Evolutionary conservation across 2,888 invertebrate species (phyloP).

Genomic region (Phalera bucephala): DNA sequence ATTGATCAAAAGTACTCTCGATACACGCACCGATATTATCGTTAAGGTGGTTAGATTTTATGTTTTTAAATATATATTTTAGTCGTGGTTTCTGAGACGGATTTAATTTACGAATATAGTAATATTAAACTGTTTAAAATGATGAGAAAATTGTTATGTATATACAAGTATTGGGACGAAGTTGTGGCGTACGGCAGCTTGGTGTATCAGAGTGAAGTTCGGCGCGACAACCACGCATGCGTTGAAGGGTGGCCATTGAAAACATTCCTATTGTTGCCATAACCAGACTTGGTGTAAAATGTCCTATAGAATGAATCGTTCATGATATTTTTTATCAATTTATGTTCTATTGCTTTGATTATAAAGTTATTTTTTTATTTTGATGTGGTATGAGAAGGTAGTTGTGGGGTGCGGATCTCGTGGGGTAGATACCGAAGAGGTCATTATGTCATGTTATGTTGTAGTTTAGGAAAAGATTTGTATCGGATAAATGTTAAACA

Average conservation of each 20-base stretch:
- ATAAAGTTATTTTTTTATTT: slow-evolving; percentile 56
- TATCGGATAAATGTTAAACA: slow-evolving; percentile 26
- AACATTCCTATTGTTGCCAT: slow-evolving; percentile 70
- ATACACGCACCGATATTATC: slow-evolving; percentile 16
- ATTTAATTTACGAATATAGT: slow-evolving; percentile 64
- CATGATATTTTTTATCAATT: slow-evolving; percentile 35
- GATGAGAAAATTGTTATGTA: slow-evolving; percentile 71
- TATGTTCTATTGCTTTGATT: slow-evolving; percentile 36
- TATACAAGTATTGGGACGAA: slow-evolving; percentile 72
- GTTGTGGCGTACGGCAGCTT: slow-evolving; percentile 70
- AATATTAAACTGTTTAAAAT: slow-evolving; percentile 58
- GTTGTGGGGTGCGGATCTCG: slow-evolving; percentile 34
- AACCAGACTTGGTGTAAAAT: slow-evolving; percentile 55
- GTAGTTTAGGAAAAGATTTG: slow-evolving; percentile 31
- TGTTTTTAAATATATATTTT: slow-evolving; percentile 13
- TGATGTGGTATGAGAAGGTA: slow-evolving; percentile 32
- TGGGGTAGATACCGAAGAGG: slow-evolving; percentile 45
- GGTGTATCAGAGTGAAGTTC: slow-evolving; percentile 68
- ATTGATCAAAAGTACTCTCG: slow-evolving; percentile 72
- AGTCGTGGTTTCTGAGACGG: slow-evolving; percentile 57
- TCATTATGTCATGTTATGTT: slow-evolving; percentile 62
- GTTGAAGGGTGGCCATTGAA: slow-evolving; percentile 63
- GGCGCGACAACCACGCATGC: slow-evolving; percentile 60
- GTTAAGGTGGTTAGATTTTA: too few relatives aligned
- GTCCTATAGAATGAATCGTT: slow-evolving; percentile 35